A percentile compares a stretch with the other conserved stretches of the same genome.
Conservation (phyloP, 2,797 vertebrate genomes). For the Falco columbarius region DNA sequence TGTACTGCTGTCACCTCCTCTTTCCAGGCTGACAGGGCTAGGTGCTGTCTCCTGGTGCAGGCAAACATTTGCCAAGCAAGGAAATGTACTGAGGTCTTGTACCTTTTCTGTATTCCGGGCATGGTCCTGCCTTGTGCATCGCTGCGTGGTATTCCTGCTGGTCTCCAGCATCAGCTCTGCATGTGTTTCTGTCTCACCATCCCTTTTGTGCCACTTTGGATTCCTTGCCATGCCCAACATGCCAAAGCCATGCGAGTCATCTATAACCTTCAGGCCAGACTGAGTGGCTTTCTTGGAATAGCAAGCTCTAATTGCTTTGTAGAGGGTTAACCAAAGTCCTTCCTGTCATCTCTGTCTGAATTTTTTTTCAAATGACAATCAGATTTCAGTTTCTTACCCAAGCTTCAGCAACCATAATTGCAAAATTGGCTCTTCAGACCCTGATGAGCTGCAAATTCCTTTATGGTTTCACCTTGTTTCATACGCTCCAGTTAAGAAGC, state of each 20-base stretch:
- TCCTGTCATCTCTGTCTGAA: not conserved
- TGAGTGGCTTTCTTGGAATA: not conserved
- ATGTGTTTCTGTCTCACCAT: not conserved
- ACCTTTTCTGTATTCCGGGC: not conserved
- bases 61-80: not conserved
- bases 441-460: slow-evolving; percentile 12
- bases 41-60: not conserved
- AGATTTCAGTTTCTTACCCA: not conserved
- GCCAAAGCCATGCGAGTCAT: not conserved
- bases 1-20: not conserved
- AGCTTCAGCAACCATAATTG: slow-evolving; percentile 24
- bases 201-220: not conserved
- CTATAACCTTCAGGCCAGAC: not conserved
- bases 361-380: not conserved
- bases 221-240: accelerated
- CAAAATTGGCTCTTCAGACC: slow-evolving; percentile 42
- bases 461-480: slow-evolving; percentile 14
- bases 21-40: not conserved
- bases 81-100: not conserved
- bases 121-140: not conserved
- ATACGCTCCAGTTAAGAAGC: not conserved
- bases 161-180: not conserved
- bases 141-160: not conserved
- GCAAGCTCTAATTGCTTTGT: not conserved
- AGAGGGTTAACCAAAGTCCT: not conserved